Base-by-base conservation (phyloP, 2,113 vertebrate genomes). In the Hymenochirus boettgeri region DNA sequence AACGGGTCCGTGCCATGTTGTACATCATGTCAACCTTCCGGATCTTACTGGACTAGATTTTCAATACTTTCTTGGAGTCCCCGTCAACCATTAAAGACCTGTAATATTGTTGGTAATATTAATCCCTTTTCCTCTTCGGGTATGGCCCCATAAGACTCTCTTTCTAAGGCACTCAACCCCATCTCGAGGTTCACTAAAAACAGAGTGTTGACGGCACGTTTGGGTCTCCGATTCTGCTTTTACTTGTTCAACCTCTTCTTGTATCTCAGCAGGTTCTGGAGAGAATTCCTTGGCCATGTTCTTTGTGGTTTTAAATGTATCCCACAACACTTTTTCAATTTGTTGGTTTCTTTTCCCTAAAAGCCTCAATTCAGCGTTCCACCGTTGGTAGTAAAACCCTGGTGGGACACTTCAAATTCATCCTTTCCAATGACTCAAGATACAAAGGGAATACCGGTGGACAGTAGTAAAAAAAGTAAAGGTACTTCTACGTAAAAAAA, bases 381-480 rank as follows among this genome's bases (percentile, higher is more conserved):
- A 70, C 67, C 26, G n/a, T n/a, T 55, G 58, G 15, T 91, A n/a
- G n/a, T n/a, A n/a, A n/a, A 87, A 27, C 75, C 58, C 2, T 78
- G 79, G 75, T 91, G 88, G 0, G 71, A n/a, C n/a, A n/a, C n/a
- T n/a, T n/a, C n/a, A n/a, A n/a, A 77, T 15, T 88, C 88, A 0
- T 89, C 84, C 17, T 88, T 72, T 0, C 84, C 85, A 35, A 90
- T 50, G 89, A 81, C 0, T 83, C 90, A 63, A 91, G 60, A 90
- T 84, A 46, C 86, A 90, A 63, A 75, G 47, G 1, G 18, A 53
- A 21, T 89, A 89, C 50, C 84, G 77, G 1, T 70, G 74, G n/a
- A 47, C 88, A 91, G 82, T 86, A 91, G 78, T 90, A 88, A 0
- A 84, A n/a, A n/a, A n/a, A n/a, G n/a, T n/a, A n/a, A n/a, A n/a